Conservation (phyloP, 2,797 vertebrate genomes). For the Enteromius mattozi region DNA sequence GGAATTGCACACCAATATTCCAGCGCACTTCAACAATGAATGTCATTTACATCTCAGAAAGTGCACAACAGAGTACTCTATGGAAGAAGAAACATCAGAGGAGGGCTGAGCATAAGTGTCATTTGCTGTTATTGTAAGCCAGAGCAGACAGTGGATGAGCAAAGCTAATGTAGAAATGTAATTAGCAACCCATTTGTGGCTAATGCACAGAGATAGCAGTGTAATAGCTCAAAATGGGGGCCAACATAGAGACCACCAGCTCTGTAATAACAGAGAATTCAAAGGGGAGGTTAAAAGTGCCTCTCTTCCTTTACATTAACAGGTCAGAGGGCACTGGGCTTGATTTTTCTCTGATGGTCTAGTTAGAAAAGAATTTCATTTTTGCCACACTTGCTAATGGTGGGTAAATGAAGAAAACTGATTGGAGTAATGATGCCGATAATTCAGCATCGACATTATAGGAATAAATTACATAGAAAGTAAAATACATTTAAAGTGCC, state of each 20-base stretch:
- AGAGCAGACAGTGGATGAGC: slow-evolving; percentile 40
- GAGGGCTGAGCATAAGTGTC: slow-evolving; percentile 50
- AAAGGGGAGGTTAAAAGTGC: slow-evolving; percentile 48
- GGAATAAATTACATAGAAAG: too few species aligned
- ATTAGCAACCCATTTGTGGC: slow-evolving; percentile 57
- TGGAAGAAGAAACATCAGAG: slow-evolving; percentile 40
- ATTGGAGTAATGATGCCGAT: background rate
- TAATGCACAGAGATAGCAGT: slow-evolving; percentile 59
- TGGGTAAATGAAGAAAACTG: background rate
- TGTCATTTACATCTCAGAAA: slow-evolving; percentile 28
- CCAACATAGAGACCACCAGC: slow-evolving; percentile 52
- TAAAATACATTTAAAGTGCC: too few species aligned
- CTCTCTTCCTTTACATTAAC: slow-evolving; percentile 34
- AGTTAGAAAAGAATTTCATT: background rate
- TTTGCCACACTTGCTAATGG: background rate
- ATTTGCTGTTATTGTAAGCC: slow-evolving; percentile 52
- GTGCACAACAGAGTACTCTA: slow-evolving; percentile 37
- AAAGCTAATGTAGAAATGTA: slow-evolving; percentile 51
- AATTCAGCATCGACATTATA: too few species aligned
- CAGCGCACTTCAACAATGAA: slow-evolving; percentile 30
- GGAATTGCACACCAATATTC: slow-evolving; percentile 10
- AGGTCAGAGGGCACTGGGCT: slow-evolving; percentile 29
- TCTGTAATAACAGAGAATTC: slow-evolving; percentile 45
- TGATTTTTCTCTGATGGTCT: slow-evolving; percentile 34
- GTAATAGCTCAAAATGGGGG: slow-evolving; percentile 56